These are phyloP conservation scores for Miniopterus natalensis DNA, from an alignment of 2,113 vertebrate species.

Conservation along the genomic window DNA sequence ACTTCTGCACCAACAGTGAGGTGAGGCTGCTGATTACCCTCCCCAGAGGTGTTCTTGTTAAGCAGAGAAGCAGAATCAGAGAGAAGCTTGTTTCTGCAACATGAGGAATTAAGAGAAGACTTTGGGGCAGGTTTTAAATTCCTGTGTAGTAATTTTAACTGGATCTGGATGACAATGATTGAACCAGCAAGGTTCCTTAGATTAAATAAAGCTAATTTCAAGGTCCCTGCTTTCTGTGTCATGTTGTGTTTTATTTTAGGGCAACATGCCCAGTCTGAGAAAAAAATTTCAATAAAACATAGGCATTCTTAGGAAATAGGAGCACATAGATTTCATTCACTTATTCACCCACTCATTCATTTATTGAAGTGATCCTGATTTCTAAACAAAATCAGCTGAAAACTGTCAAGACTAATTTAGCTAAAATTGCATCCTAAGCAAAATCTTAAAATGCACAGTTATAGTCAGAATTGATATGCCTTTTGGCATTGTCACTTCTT, in stretches of 20 bases:
- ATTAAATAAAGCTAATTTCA: constrained; percentile 42
- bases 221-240: constrained; percentile 11
- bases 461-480: not conserved
- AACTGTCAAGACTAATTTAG: constrained; percentile 51
- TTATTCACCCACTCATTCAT: constrained; percentile 56
- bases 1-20: not conserved
- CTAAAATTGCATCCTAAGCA: not conserved
- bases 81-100: not conserved
- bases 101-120: constrained; percentile 11
- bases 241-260: constrained; percentile 45
- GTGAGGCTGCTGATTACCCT: not conserved
- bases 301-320: not conserved
- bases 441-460: constrained; percentile 29
- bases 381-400: constrained; percentile 46
- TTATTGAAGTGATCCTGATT: constrained; percentile 47
- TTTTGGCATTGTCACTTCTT: constrained; percentile 25
- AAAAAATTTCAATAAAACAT: not conserved
- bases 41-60: not conserved
- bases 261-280: not conserved
- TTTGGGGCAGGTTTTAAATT: not conserved
- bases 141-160: constrained; percentile 9
- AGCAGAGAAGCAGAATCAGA: not conserved
- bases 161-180: not conserved
- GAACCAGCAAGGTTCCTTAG: not conserved
- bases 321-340: constrained; percentile 18